Base-by-base conservation (phyloP, 2,113 vertebrate species). In the Bagarius yarrelli region DNA sequence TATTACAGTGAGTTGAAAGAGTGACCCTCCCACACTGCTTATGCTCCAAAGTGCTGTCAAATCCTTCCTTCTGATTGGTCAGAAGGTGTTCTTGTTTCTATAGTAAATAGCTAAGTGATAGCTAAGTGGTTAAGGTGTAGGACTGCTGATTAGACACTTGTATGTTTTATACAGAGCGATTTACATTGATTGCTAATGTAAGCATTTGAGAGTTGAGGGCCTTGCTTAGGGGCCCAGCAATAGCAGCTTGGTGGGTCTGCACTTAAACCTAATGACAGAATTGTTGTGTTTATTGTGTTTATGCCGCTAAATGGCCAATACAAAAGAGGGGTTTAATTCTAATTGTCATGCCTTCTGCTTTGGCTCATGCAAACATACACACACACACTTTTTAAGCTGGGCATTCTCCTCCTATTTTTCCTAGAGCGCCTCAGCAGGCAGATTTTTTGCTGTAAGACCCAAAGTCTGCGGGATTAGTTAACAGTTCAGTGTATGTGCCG, bases 401-500 rank as follows among this genome's bases (percentile, higher is more conserved):
- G 3, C 4, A n/a, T n/a, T 63, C 75, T 61, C 57, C 23, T 60
- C 8, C 16, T 40, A 23, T 60, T 19, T 47, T 59, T 36, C 11
- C n/a, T 30, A 21, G 23, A 66, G 78, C 67, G 34, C 76, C 72
- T 84, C 85, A 85, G 84, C 87, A 88, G 86, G 70, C 88, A 85
- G 86, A 89, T 88, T 87, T 86, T 83, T 47, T n/a, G 25, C 40
- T 36, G 21, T 19, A 25, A 27, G 52, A 21, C 57, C 83, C 63
- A 70, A 32, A 87, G 55, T 0, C 0, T 88, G 5, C n/a, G 81
- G 85, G 87, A 90, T 86, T 84, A 85, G 64, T 74, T 89, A 86
- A 82, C 89, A 11, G 73, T 88, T 89, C 89, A 91, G 88, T 84
- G 84, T 72, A 36, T 80, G 85, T 82, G 84, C 90, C 91, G 91